A percentile compares a stretch with the other conserved stretches of the same genome.
Conservation (phyloP, 2,113 vertebrate species). For the Python bivittatus region DNA sequence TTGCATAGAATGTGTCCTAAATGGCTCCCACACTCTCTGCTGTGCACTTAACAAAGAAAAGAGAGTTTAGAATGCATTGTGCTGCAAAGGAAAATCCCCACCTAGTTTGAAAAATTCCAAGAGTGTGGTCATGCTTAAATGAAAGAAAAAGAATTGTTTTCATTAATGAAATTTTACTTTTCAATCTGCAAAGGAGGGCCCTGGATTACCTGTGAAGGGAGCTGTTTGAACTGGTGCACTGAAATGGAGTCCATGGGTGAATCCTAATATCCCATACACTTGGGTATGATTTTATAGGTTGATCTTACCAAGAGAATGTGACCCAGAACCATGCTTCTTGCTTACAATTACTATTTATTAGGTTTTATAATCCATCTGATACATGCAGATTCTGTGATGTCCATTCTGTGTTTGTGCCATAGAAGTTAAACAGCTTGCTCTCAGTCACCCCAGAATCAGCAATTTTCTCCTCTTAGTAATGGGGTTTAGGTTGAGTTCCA, state of each 20-base stretch:
- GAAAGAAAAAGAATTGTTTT: not conserved
- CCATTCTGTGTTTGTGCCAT: not conserved
- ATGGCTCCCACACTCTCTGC: not conserved
- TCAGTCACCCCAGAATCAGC: not conserved
- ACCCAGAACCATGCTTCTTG: not conserved
- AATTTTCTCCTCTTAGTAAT: not conserved
- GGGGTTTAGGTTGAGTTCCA: not conserved
- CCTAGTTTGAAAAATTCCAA: not conserved
- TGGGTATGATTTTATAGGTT: not conserved
- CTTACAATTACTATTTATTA: not conserved
- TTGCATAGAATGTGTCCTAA: not conserved
- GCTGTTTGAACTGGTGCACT: not conserved
- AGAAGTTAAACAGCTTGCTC: not conserved
- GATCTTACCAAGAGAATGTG: not conserved
- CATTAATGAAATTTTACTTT: not conserved
- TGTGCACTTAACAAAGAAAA: not conserved
- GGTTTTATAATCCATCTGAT: not conserved
- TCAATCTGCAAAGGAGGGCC: not conserved
- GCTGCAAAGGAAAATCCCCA: not conserved
- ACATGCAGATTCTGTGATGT: not conserved
- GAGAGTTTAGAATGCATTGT: not conserved
- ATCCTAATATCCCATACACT: not conserved
- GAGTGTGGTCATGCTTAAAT: not conserved
- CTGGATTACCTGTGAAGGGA: not conserved
- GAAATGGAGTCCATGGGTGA: not conserved